Percentiles rank a stretch among this genome's conserved stretches.
Evolutionary conservation across 1,140 invertebrate species (phyloP).

Genomic region (Diabrotica undecimpunctata): DNA sequence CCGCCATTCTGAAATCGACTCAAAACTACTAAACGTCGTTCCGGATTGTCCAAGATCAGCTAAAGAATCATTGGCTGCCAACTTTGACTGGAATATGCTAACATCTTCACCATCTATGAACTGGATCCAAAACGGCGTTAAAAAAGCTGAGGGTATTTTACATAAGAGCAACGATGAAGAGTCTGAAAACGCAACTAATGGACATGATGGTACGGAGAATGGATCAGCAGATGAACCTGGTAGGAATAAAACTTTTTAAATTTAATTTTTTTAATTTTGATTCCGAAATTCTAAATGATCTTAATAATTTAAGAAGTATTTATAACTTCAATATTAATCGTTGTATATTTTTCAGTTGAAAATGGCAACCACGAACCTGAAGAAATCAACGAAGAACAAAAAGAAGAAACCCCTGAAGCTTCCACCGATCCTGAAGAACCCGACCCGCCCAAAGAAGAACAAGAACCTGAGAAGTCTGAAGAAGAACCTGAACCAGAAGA

Average conservation of each 20-base stretch:
- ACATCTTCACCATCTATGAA: slow-evolving; percentile 50
- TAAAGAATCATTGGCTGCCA: slow-evolving; percentile 59
- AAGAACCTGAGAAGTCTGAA: too few relatives aligned
- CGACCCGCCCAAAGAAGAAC: too few relatives aligned
- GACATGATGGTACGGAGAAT: too few relatives aligned
- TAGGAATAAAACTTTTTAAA: too few relatives aligned
- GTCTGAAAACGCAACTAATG: slow-evolving; percentile 15
- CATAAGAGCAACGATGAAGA: slow-evolving; percentile 26
- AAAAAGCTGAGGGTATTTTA: slow-evolving; percentile 32
- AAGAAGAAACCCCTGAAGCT: slow-evolving; percentile 21
- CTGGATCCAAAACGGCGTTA: slow-evolving; percentile 49
- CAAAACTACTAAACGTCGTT: slow-evolving; percentile 60
- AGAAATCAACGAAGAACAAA: slow-evolving; percentile 25
- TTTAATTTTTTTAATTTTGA: too few relatives aligned
- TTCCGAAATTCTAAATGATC: too few relatives aligned
- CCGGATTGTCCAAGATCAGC: slow-evolving; percentile 76
- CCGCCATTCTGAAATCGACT: slow-evolving; percentile 70
- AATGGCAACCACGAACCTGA: slow-evolving; percentile 16
- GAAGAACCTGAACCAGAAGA: too few relatives aligned
- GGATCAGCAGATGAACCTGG: too few relatives aligned
- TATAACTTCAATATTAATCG: too few relatives aligned
- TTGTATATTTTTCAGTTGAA: too few relatives aligned
- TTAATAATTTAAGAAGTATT: too few relatives aligned
- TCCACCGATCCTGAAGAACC: too few relatives aligned
- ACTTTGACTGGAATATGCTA: slow-evolving; percentile 71